A percentile compares a stretch with the other conserved stretches of the same genome.
Evolutionary conservation across 2,797 vertebrate genomes (phyloP).

Genomic region (Cossypha heuglini): DNA sequence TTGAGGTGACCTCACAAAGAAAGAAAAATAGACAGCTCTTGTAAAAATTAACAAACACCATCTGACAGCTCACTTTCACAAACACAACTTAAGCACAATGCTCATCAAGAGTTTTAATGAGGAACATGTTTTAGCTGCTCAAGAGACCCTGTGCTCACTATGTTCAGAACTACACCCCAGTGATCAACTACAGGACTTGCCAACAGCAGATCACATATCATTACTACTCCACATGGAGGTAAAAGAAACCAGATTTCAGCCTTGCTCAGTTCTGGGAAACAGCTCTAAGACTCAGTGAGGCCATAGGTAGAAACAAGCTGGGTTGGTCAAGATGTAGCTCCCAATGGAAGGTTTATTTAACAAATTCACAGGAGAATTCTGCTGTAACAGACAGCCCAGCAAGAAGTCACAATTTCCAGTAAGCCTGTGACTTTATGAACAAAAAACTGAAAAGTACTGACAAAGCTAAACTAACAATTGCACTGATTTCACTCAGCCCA

Average conservation of each 20-base stretch:
- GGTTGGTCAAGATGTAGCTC: not conserved
- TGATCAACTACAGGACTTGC: not conserved
- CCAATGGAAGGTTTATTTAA: not conserved
- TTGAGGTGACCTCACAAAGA: not conserved
- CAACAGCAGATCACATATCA: not conserved
- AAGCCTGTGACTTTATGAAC: not conserved
- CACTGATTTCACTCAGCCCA: not conserved
- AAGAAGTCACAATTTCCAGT: slow-evolving; percentile 4
- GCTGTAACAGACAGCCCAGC: not conserved
- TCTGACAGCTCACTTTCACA: not conserved
- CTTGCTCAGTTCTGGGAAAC: not conserved
- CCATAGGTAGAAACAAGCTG: not conserved
- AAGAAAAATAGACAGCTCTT: not conserved
- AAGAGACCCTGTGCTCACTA: not conserved
- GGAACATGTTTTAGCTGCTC: not conserved
- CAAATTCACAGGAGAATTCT: not conserved
- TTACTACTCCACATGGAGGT: not conserved
- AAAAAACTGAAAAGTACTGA: not conserved
- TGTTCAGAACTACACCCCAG: not conserved
- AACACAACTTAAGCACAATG: not conserved
- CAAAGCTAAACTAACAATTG: not conserved
- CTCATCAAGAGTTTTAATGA: not conserved
- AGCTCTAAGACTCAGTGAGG: not conserved
- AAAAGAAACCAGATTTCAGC: not conserved
- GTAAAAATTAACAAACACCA: not conserved